Evolutionary conservation across 2,113 vertebrate species (phyloP), one percentile per base, ranked within the genome.

Genomic region (Neodon shergylaensis): DNA sequence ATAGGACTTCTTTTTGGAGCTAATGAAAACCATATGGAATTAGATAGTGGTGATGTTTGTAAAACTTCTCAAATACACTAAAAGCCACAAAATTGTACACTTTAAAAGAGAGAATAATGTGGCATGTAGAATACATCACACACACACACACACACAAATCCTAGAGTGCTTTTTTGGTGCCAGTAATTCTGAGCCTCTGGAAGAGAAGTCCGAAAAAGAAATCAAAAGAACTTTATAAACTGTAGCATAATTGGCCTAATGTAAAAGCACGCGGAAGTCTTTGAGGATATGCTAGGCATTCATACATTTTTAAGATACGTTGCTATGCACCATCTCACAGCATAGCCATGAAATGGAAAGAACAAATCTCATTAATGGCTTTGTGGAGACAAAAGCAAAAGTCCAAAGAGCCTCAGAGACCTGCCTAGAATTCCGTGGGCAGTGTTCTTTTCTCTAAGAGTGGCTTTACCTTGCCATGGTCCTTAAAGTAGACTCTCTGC

Each of bases 181-280:
- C 47, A 83, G 36, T 82, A 96, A 96, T 77, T 89, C 52, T 93
- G 82, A 91, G n/a, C 72, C 21, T 90, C 86, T 78, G 31, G 61
- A 39, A 94, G 42, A 94, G 47, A 76, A 96, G 54, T 85, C 52
- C 89, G 74, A 95, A 92, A 95, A 96, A 47, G 63, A 94, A 83
- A 95, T 84, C 2, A 96, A 86, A 58, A 94, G 13, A 83, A 6
- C 3, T 61, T 87, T 86, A n/a, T 89, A 94, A 93, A 21, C 49
- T 73, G 14, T 92, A 83, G 8, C 52, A 73, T 72, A 96, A 88
- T 58, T 90, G 28, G 72, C n/a, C 19, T 88, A 83, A 92, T 88
- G 92, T 85, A 90, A 92, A 95, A 86, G 13, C 39, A 77, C 65
- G 13, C 16, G 88, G 73, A 97, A 13, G 19, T 84, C 12, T 92